Percentiles rank a stretch among this genome's conserved stretches.
Evolutionary conservation across 2,888 invertebrate genomes (phyloP).

Genomic region (Coleophora flavipennella): DNA sequence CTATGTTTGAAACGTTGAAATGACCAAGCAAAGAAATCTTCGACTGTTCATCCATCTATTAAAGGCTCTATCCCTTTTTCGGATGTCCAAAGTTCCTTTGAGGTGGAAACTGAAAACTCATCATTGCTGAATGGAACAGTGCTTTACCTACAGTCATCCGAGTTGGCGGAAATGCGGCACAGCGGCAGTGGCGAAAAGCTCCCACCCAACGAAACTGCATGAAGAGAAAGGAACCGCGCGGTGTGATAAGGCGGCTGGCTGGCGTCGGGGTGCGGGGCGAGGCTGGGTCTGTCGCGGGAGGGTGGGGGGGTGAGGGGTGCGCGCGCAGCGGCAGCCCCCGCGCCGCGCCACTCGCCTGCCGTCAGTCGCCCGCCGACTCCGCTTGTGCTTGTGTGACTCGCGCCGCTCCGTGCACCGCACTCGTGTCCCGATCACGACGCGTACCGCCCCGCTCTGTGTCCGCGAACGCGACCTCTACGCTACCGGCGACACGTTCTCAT

Average conservation of each 20-base stretch:
- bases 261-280: slow-evolving; percentile 42
- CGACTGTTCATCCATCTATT: no score
- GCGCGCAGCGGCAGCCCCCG: slow-evolving; percentile 63
- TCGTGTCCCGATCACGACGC: slow-evolving; percentile 71
- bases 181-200: slow-evolving; percentile 69
- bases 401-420: slow-evolving; percentile 71
- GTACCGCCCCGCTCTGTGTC: slow-evolving; percentile 72
- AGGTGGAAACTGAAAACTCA: no score
- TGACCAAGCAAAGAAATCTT: no score
- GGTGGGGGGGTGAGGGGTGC: slow-evolving; percentile 43
- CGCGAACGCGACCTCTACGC: slow-evolving; percentile 75
- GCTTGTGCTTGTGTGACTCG: slow-evolving; percentile 73
- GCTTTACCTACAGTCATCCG: slow-evolving; percentile 37
- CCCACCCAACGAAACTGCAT: slow-evolving; percentile 48
- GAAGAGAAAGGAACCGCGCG: slow-evolving; percentile 69
- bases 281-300: slow-evolving; percentile 23
- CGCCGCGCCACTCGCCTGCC: slow-evolving; percentile 56
- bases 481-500: slow-evolving; percentile 69
- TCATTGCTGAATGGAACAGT: no score
- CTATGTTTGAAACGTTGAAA: no score
- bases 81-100: no score
- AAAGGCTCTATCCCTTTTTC: no score
- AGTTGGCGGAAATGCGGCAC: slow-evolving; percentile 67
- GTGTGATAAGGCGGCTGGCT: slow-evolving; percentile 66
- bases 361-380: slow-evolving; percentile 75